A percentile compares a stretch with the other conserved stretches of the same genome.
phyloP scores from a whole-genome alignment of 2,797 vertebrate genomes.

The Melanotaenia boesemani region DNA sequence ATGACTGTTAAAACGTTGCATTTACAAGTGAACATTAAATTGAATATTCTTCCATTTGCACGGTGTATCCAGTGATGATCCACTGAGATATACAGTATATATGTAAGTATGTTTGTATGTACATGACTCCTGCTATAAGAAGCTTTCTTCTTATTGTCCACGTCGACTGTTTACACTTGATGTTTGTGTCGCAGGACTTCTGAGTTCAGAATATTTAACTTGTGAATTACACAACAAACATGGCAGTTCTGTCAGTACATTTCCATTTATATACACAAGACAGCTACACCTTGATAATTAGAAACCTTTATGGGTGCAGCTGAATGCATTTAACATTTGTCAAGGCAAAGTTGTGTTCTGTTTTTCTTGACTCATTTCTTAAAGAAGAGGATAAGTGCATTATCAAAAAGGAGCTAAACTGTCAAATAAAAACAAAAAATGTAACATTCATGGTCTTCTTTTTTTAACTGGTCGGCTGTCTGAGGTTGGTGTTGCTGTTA shows the following conservation, averaged over 20 bases:
- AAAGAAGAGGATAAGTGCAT: not conserved
- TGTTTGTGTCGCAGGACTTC: not conserved
- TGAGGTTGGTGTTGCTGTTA: conserved; percentile 20
- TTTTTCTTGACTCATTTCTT: not conserved
- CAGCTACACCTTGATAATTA: no score
- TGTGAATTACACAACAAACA: no score
- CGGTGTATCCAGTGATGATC: not conserved
- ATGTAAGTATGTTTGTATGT: no score
- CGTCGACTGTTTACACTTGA: not conserved
- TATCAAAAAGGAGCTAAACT: not conserved
- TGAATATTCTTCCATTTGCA: not conserved
- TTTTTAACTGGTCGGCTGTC: not conserved
- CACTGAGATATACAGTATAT: not conserved
- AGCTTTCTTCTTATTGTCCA: not conserved
- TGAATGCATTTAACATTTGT: not conserved
- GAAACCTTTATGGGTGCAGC: not conserved
- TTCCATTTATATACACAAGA: no score
- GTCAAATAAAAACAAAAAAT: not conserved
- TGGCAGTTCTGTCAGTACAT: no score
- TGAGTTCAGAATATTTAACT: not conserved
- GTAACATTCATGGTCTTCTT: conserved; percentile 2
- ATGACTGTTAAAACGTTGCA: not conserved
- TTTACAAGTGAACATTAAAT: not conserved
- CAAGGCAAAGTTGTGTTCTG: not conserved
- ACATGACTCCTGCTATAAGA: not conserved